phyloP scores from a whole-genome alignment of 2,888 invertebrate genomes.

The Thymelicus sylvestris region DNA sequence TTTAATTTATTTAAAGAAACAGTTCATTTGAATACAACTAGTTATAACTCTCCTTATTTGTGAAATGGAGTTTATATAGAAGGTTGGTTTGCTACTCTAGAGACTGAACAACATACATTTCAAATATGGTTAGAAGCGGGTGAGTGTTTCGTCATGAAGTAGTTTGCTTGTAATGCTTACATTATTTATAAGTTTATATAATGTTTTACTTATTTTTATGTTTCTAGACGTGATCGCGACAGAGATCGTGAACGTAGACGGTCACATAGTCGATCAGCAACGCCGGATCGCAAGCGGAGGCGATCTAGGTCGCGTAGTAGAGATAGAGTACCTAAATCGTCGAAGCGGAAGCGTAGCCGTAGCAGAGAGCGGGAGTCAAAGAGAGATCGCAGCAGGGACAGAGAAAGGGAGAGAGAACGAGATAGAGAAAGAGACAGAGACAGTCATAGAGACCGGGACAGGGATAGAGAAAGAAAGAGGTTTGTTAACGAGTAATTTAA shows the following conservation, averaged over 20 bases:
- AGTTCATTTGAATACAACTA: no score
- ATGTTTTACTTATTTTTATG: constrained; percentile 6
- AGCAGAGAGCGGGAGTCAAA: constrained; percentile 87
- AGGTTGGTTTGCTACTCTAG: not conserved
- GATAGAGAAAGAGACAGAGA: constrained; percentile 66
- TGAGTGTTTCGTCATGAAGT: constrained; percentile 49
- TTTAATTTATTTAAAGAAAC: no score
- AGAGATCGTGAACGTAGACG: constrained; percentile 81
- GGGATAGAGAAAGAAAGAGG: constrained; percentile 75
- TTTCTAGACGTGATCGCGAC: constrained; percentile 70
- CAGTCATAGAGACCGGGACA: constrained; percentile 77
- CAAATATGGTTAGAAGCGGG: constrained; percentile 74
- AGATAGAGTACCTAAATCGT: constrained; percentile 85
- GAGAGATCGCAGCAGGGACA: constrained; percentile 80
- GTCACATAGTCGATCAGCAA: constrained; percentile 85
- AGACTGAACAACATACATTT: not conserved
- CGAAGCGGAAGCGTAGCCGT: constrained; percentile 87
- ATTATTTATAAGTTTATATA: not conserved
- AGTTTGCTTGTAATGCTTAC: not conserved
- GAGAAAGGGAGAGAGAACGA: constrained; percentile 59
- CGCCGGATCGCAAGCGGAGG: constrained; percentile 84
- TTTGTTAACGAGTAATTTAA: constrained; percentile 47
- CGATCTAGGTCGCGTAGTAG: constrained; percentile 85
- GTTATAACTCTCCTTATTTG: not conserved
- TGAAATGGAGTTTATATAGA: not conserved